phyloP scores from a whole-genome alignment of 2,888 invertebrate species.

The Micoletzkya japonica region DNA sequence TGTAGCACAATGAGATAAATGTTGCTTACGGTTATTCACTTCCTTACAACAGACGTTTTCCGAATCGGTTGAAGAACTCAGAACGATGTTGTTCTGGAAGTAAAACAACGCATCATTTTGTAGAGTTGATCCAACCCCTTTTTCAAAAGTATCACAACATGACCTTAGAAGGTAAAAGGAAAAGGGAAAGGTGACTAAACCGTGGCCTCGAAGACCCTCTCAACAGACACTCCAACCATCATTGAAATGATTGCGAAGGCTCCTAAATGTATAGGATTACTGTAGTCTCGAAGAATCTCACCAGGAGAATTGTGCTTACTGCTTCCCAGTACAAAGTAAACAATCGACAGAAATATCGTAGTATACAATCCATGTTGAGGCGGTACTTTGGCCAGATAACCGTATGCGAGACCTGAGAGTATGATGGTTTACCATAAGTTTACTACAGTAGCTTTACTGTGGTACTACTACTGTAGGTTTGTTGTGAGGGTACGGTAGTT shows the following conservation, averaged over 20 bases:
- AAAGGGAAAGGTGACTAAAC: no score
- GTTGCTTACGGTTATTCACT: no score
- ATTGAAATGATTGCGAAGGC: conserved; percentile 52
- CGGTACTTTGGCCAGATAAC: conserved; percentile 67
- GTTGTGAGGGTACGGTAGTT: no score
- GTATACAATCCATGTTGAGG: conserved; percentile 75
- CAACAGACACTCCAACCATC: conserved; percentile 51
- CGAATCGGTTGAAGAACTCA: no score
- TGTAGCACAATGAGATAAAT: conserved; percentile 16
- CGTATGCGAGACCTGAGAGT: conserved; percentile 54
- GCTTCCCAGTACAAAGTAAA: conserved; percentile 84
- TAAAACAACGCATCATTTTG: no score
- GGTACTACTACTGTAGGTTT: no score
- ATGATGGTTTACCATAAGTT: background rate
- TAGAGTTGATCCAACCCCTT: no score
- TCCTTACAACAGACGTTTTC: no score
- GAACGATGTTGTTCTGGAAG: no score
- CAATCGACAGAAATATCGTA: conserved; percentile 85
- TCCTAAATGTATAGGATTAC: conserved; percentile 30
- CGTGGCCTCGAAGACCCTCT: background rate
- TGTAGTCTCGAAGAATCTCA: conserved; percentile 10
- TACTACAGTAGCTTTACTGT: background rate
- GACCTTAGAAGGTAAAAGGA: no score
- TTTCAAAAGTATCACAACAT: no score
- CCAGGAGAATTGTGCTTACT: conserved; percentile 86